phyloP scores from a whole-genome alignment of 1,140 invertebrate species.

The Achatina immaculata region DNA sequence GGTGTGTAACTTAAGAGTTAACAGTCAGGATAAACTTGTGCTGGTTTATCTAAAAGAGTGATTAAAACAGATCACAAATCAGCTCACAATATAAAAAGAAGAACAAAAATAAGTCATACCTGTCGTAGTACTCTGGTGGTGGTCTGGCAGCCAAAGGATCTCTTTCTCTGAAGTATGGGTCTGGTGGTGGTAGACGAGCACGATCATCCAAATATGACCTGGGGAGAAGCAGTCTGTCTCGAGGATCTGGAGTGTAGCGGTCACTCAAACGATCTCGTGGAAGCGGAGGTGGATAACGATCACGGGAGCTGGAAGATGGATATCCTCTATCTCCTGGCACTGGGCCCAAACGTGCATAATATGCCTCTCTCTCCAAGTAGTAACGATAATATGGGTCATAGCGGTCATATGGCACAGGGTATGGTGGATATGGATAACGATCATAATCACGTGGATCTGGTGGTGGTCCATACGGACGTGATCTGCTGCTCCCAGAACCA shows the following conservation, averaged over 20 bases:
- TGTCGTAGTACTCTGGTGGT: conserved; percentile 58
- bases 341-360: conserved; percentile 32
- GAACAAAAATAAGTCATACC: too few relatives aligned
- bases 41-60: too few relatives aligned
- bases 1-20: too few relatives aligned
- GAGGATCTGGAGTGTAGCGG: conserved; percentile 41
- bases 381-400: conserved; percentile 49
- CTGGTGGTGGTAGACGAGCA: conserved; percentile 31
- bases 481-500: conserved; percentile 42
- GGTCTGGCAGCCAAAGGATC: conserved; percentile 46
- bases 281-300: conserved; percentile 43
- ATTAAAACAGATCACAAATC: too few relatives aligned
- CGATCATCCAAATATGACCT: conserved; percentile 44
- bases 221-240: conserved; percentile 39
- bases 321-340: conserved; percentile 43
- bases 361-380: conserved; percentile 46
- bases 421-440: conserved; percentile 42
- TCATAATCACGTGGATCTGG: conserved; percentile 40
- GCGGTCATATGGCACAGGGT: conserved; percentile 42
- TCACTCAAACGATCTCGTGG: conserved; percentile 48
- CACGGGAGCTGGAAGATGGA: conserved; percentile 40
- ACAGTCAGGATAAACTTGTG: too few relatives aligned
- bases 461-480: conserved; percentile 41
- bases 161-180: conserved; percentile 53
- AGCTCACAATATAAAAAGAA: too few relatives aligned